A percentile compares a stretch with the other conserved stretches of the same genome.
Conservation (phyloP, 2,888 invertebrate species). For the Smittia aterrima region DNA sequence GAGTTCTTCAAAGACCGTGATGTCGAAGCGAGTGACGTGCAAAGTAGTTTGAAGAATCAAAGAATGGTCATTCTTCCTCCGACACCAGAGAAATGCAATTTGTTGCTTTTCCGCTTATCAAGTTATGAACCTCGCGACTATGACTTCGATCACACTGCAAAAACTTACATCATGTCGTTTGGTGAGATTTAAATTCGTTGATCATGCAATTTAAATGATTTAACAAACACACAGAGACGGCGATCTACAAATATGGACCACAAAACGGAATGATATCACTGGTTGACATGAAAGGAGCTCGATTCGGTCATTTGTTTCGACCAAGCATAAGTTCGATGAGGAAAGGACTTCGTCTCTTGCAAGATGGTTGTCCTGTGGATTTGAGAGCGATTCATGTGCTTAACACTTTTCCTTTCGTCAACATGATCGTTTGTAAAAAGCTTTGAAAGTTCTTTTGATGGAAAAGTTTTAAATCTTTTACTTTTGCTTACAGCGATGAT, state of each 20-base stretch:
- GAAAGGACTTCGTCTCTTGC: slow-evolving; percentile 65
- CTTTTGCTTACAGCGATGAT: slow-evolving; percentile 1
- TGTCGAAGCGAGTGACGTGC: slow-evolving; percentile 50
- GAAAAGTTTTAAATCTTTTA: background rate
- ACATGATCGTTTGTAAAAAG: background rate
- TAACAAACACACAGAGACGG: too few relatives aligned
- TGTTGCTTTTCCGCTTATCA: background rate
- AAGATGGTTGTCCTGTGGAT: slow-evolving; percentile 67
- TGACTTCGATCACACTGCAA: background rate
- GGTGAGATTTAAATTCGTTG: background rate
- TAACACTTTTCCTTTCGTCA: slow-evolving; percentile 54
- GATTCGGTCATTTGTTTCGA: slow-evolving; percentile 60
- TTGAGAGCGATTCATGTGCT: slow-evolving; percentile 66
- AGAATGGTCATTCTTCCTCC: slow-evolving; percentile 47
- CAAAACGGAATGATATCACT: slow-evolving; percentile 62
- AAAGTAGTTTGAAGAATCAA: slow-evolving; percentile 52
- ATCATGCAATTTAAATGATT: background rate
- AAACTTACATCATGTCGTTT: slow-evolving; percentile 20
- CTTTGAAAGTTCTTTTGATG: background rate
- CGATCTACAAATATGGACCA: slow-evolving; percentile 4
- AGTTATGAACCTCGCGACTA: slow-evolving; percentile 1
- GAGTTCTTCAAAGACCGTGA: slow-evolving; percentile 56
- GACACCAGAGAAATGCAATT: slow-evolving; percentile 23
- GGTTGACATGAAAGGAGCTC: slow-evolving; percentile 66
- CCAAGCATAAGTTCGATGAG: slow-evolving; percentile 60